Conservation (phyloP, 2,797 vertebrate genomes). For the Spheniscus humboldti region DNA sequence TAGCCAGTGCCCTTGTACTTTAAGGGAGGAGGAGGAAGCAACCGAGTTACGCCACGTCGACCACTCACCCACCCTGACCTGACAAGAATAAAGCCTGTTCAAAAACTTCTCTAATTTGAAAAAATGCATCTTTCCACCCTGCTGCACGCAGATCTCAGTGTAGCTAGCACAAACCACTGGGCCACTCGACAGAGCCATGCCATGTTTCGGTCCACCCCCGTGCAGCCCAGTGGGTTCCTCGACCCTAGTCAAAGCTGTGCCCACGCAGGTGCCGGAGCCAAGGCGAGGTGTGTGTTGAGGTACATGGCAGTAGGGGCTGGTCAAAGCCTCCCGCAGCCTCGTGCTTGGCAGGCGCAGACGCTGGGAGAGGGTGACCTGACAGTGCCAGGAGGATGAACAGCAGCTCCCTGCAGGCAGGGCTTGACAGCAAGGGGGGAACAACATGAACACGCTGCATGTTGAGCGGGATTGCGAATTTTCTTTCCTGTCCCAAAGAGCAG, state of each 20-base stretch:
- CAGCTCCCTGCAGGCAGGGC: not conserved
- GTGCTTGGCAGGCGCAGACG: rapidly evolving
- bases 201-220: rapidly evolving
- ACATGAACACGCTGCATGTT: rapidly evolving
- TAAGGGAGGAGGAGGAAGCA: not conserved
- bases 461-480: not conserved
- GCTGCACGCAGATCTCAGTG: not conserved
- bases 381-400: not conserved
- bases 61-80: not conserved
- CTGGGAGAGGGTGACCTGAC: not conserved
- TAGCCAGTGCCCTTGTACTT: not conserved
- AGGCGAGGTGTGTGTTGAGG: rapidly evolving
- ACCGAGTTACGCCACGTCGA: rapidly evolving
- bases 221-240: not conserved
- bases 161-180: not conserved
- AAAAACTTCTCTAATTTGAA: no score
- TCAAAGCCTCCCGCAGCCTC: not conserved
- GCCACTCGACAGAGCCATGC: not conserved
- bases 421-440: rapidly evolving
- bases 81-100: not conserved
- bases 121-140: not conserved
- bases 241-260: not conserved
- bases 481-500: not conserved
- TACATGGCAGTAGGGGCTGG: not conserved
- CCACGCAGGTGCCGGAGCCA: rapidly evolving